Base-by-base conservation (phyloP, 2,888 invertebrate species). In the Mesodorylaimus sp. region DNA sequence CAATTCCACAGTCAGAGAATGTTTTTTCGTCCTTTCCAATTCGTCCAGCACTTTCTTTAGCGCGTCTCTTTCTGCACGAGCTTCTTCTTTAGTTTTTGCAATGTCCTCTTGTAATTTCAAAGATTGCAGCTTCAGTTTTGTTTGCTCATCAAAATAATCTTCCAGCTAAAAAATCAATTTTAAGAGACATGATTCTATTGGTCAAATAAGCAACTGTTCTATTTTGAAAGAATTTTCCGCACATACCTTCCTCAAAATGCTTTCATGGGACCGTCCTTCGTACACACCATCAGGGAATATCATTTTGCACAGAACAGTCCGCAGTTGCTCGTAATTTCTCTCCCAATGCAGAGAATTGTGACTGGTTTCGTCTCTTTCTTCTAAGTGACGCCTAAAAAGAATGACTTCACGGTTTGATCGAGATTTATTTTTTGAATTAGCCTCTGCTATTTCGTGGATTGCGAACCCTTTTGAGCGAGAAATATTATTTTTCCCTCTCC, bases 1-100 rank as follows among this genome's bases (percentile, higher is more conserved):
- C 13, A 23, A 7, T 5, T 48, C 41, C 21, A 41, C 27, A 7
- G 10, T 23, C n/a, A 29, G 36, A 19, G 44, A 3, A 37, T 44
- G 26, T 21, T 36, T 29, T 13, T 26, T 25, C 16, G 24, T 44
- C 24, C 45, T 32, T 3, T 49, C 49, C 2, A 44, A 13, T 27
- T 49, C 49, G 2, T 49, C 49, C 5, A 49, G 38, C n/a, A 49
- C 37, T 21, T 44, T 44, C 13, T 32, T 29, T 2, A 44, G 32
- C 3, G 44, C 44, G 36, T 49, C 49, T 38, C 36, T 41, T 24
- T 23, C 43, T n/a, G 25, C 23, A 13, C 32, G 27, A 3, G 24
- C 24, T 29, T 48, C 48, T 2, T 48, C 21, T 43, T 48, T 43
- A 24, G 43, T 27, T 7, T 3, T 3, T 3, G n/a, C 19, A n/a